These are phyloP conservation scores for Mamestra brassicae DNA, from an alignment of 2,888 invertebrate species.

Conservation along the genomic window DNA sequence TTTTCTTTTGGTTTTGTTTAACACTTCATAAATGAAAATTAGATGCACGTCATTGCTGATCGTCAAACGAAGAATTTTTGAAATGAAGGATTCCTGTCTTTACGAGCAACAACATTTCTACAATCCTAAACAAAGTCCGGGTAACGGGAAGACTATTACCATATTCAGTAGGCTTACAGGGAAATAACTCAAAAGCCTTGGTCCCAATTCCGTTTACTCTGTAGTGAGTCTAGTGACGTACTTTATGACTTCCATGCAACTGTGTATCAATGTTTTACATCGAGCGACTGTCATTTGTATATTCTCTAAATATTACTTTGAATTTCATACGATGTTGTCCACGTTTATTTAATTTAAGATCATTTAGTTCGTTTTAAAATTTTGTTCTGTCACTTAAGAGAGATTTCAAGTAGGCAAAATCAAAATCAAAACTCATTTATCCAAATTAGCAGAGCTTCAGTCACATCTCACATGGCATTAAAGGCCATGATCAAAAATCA, in stretches of 20 bases:
- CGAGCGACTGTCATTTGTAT: neutral
- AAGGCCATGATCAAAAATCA: no score
- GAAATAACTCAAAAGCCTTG: conserved; percentile 19
- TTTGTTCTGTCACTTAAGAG: no score
- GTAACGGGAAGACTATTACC: conserved; percentile 11
- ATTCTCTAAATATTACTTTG: neutral
- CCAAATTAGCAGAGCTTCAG: no score
- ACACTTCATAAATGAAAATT: no score
- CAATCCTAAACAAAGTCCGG: neutral
- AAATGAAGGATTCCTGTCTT: neutral
- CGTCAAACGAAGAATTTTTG: conserved; percentile 3
- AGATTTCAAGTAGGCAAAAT: no score
- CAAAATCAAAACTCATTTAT: no score
- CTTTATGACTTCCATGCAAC: neutral
- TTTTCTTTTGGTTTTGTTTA: no score
- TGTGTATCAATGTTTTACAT: neutral
- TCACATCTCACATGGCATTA: no score
- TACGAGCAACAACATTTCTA: neutral
- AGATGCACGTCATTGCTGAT: no score
- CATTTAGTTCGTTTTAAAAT: neutral
- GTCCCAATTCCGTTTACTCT: neutral
- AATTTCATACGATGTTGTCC: neutral
- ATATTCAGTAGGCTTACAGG: conserved; percentile 13
- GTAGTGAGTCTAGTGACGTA: neutral
- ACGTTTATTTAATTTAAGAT: neutral